phyloP scores from a whole-genome alignment of 2,113 vertebrate genomes.

The Zosterops japonicus region DNA sequence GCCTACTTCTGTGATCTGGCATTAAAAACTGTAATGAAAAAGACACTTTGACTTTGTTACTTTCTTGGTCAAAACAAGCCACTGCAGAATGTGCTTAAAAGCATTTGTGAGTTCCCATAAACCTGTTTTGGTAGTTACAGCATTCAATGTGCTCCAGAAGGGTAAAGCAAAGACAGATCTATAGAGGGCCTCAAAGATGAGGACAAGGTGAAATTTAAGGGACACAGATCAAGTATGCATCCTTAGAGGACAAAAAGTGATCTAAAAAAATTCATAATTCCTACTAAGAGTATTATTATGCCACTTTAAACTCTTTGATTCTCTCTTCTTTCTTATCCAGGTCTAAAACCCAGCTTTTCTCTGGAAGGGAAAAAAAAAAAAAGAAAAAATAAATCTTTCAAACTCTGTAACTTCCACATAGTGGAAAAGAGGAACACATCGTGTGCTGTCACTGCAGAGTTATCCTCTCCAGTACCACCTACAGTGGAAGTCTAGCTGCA shows the following conservation, averaged over 20 bases:
- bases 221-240: background rate
- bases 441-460: slow-evolving; percentile 14
- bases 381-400: background rate
- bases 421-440: background rate
- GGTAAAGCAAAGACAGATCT: background rate
- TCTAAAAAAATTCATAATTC: background rate
- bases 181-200: background rate
- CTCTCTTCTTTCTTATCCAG: background rate
- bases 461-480: slow-evolving; percentile 40
- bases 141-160: background rate
- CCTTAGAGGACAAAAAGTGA: background rate
- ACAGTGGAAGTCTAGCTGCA: slow-evolving; percentile 32
- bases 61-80: background rate
- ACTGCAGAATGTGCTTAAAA: background rate
- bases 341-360: background rate
- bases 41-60: background rate
- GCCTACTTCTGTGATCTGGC: background rate
- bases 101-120: background rate
- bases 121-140: background rate
- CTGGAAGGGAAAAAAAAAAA: background rate
- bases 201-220: background rate
- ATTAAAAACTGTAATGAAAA: background rate
- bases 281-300: background rate
- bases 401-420: background rate
- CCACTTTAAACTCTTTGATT: background rate